Percentiles rank a stretch among this genome's conserved stretches.
These are phyloP conservation scores for Leptodactylus fallax DNA, from an alignment of 2,797 vertebrate species.

Conservation along the genomic window DNA sequence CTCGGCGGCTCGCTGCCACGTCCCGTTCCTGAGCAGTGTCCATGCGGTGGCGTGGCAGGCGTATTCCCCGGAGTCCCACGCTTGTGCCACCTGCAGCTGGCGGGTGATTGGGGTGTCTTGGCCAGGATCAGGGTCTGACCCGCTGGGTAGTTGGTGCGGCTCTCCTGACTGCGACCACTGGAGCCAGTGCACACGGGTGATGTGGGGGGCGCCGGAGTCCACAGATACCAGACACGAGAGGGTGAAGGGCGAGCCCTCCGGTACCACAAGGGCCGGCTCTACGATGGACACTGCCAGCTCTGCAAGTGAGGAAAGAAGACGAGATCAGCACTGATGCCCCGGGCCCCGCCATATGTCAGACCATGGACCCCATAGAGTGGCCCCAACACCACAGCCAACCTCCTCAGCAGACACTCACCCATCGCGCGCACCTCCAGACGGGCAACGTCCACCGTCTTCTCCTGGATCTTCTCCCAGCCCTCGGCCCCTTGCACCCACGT, in stretches of 20 bases:
- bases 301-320: background rate
- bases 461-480: slow-evolving; percentile 89
- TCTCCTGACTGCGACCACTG: slow-evolving; percentile 74
- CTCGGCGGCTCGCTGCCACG: slow-evolving; percentile 88
- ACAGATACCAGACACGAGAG: slow-evolving; percentile 85
- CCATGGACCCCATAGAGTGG: too few species aligned
- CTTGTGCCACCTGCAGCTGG: slow-evolving; percentile 78
- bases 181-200: slow-evolving; percentile 87
- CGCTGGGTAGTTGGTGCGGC: slow-evolving; percentile 65
- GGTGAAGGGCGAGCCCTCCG: slow-evolving; percentile 79
- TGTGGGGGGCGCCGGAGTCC: slow-evolving; percentile 77
- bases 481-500: slow-evolving; percentile 87
- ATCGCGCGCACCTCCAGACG: slow-evolving; percentile 81
- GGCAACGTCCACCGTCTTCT: slow-evolving; percentile 83
- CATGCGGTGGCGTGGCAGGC: slow-evolving; percentile 84
- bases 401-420: slow-evolving; percentile 75
- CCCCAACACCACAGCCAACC: too few species aligned
- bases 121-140: slow-evolving; percentile 70
- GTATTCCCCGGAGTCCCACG: slow-evolving; percentile 83
- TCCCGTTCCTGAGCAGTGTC: slow-evolving; percentile 78
- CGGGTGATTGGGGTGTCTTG: slow-evolving; percentile 77
- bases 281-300: slow-evolving; percentile 80
- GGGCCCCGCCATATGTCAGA: background rate
- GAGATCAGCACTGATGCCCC: background rate
- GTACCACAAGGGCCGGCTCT: slow-evolving; percentile 74